Percentiles rank a stretch among this genome's conserved stretches.
Conservation (phyloP, 2,888 invertebrate species). For the Herminia tarsipennalis region DNA sequence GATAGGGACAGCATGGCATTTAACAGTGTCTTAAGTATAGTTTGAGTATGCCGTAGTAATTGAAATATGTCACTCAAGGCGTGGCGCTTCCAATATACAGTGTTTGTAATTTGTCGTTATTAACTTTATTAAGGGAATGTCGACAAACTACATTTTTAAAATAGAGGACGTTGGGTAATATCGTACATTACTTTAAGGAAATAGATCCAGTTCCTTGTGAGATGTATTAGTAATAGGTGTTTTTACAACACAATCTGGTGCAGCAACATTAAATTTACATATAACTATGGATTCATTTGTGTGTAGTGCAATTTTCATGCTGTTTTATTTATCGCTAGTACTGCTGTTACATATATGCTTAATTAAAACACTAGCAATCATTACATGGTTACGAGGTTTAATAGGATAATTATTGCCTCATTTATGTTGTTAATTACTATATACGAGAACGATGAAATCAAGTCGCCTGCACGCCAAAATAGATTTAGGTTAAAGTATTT, state of each 20-base stretch:
- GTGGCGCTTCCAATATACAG: conserved; percentile 51
- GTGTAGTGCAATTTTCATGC: conserved; percentile 17
- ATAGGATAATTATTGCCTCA: conserved; percentile 10
- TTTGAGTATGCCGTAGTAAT: conserved; percentile 57
- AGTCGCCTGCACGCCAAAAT: too few species aligned
- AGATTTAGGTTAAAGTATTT: too few species aligned
- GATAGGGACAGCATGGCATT: too few species aligned
- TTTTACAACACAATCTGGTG: conserved; percentile 6
- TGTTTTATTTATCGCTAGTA: conserved; percentile 9
- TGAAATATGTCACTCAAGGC: conserved; percentile 68
- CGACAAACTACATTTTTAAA: conserved; percentile 4
- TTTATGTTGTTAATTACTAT: too few species aligned
- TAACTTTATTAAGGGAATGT: conserved; percentile 32
- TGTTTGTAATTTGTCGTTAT: conserved; percentile 43
- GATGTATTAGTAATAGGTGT: conserved; percentile 5
- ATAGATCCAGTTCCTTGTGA: conserved; percentile 1
- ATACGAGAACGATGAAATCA: too few species aligned
- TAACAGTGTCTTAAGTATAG: too few species aligned
- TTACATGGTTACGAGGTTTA: neutral
- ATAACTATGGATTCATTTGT: conserved; percentile 13
- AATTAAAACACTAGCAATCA: conserved; percentile 5
- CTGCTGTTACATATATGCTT: conserved; percentile 8
- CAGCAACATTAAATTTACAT: conserved; percentile 10
- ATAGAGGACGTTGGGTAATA: conserved; percentile 23
- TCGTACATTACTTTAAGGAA: conserved; percentile 2